phyloP scores from a whole-genome alignment of 2,113 vertebrate species.

The Plectropomus leopardus region DNA sequence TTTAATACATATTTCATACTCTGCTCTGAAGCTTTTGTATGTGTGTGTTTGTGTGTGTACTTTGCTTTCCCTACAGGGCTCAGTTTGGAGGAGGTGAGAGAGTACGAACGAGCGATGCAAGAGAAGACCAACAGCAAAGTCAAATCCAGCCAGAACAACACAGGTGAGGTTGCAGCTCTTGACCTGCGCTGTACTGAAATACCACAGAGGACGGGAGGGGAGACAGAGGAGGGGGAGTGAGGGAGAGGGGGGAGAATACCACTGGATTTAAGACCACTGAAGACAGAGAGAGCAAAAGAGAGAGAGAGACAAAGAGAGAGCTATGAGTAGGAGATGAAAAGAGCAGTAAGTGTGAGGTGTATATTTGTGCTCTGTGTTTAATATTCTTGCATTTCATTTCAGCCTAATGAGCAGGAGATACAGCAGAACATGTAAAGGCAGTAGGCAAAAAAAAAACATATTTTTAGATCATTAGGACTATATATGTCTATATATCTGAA shows the following conservation, averaged over 20 bases:
- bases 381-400: constrained; percentile 49
- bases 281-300: not conserved
- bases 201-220: constrained; percentile 27
- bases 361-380: constrained; percentile 13
- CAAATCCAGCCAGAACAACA: constrained; percentile 77
- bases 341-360: constrained; percentile 39
- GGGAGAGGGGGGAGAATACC: not conserved
- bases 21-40: not conserved
- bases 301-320: too few relatives aligned
- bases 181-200: constrained; percentile 56
- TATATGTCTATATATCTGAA: not conserved
- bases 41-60: constrained; percentile 6
- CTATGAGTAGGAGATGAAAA: constrained; percentile 28
- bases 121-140: constrained; percentile 88
- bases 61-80: constrained; percentile 76
- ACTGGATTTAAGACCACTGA: constrained; percentile 24
- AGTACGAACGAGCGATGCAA: constrained; percentile 84
- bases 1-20: constrained; percentile 17
- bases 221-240: not conserved
- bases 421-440: constrained; percentile 20
- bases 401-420: constrained; percentile 12
- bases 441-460: not conserved
- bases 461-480: constrained; percentile 25
- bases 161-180: constrained; percentile 77
- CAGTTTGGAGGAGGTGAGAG: constrained; percentile 84